Base-by-base conservation (phyloP, 1,140 invertebrate genomes). In the Macrosteles quadrilineatus region DNA sequence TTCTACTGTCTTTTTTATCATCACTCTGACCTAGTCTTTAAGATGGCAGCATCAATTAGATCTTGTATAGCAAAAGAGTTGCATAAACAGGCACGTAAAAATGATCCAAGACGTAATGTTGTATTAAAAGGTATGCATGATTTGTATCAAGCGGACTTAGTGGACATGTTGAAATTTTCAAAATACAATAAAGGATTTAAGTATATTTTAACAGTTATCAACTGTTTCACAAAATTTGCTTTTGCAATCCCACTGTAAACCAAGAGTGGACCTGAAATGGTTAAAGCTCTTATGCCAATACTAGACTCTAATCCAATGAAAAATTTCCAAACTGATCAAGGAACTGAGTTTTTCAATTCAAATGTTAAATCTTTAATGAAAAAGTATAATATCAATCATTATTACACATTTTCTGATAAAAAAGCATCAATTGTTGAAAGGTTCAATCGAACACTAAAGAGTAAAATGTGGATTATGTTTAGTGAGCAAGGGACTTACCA, bases 351-450 rank as follows among this genome's bases (percentile, higher is more conserved):
- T 73, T 78, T 76, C 63, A 82, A 80, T 73, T 53, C 64, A 55
- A 62, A 23, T 29, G 78, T 81, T 70, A 59, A 78, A 70, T 45
- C 55, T 27, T 64, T 79, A 43, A 72, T 82, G 71, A 74, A 78
- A 71, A 73, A 77, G 69, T 74, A 78, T 72, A 72, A 74, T 14
- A 80, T 84, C 36, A 78, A 82, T 72, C 75, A 82, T 70, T 83
- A 81, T 73, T 80, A 77, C 12, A 82, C 80, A 23, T 81, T 77
- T 75, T 78, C 74, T 66, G 73, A 73, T 43, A 77, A 78, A 43
- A 86, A 85, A 77, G 81, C 80, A 19, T 76, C 78, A 19, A 77
- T 83, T 65, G 77, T 79, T 50, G 83, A 84, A 76, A 57, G 83
- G 67, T 81, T 83, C 64, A 82, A 82, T 75, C 71, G 80, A 72